Base-by-base conservation (phyloP, 2,113 vertebrate species). In the Labeo rohita region DNA sequence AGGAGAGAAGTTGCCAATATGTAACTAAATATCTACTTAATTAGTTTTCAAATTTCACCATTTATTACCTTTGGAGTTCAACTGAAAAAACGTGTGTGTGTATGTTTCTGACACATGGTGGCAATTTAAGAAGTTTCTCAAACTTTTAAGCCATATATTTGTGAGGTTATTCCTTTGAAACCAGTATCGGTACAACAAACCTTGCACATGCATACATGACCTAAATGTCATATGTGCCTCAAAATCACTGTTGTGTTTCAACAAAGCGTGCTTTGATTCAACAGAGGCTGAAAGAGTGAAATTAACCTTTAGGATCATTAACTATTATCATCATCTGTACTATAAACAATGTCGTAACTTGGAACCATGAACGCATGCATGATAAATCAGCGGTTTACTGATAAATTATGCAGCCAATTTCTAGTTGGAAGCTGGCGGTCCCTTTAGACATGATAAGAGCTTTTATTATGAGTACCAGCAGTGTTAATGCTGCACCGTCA, bases 371-470 rank as follows among this genome's bases (percentile, higher is more conserved):
- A 36, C n/a, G 15, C 75, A 77, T 54, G 36, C 73, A 59, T 76
- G 73, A 76, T 76, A 83, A 56, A 75, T 83, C 75, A 82, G 59
- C 73, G 28, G 47, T 83, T 70, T 47, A n/a, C 61, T 78, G 49
- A 87, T 83, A 83, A 78, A 87, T 83, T 76, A 87, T 83, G 47
- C 80, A 84, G 78, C 36, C 59, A 49, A 84, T 83, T 87, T 63
- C 74, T 68, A 36, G 52, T 47, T 83, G 86, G 86, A 43, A 86
- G 77, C 85, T 59, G 21, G 77, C 39, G 18, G 77, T 74, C 77
- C 66, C 77, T 74, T 34, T 34, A 82, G 80, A 47, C 47, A 49
- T 73, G 84, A 85, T 86, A 86, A 86, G 65, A 59, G 79, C 47
- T 39, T 18, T 73, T 36, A 54, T 70, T 80, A 73, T 34, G 56